phyloP scores from a whole-genome alignment of 2,797 vertebrate species.

The Etheostoma perlongum region DNA sequence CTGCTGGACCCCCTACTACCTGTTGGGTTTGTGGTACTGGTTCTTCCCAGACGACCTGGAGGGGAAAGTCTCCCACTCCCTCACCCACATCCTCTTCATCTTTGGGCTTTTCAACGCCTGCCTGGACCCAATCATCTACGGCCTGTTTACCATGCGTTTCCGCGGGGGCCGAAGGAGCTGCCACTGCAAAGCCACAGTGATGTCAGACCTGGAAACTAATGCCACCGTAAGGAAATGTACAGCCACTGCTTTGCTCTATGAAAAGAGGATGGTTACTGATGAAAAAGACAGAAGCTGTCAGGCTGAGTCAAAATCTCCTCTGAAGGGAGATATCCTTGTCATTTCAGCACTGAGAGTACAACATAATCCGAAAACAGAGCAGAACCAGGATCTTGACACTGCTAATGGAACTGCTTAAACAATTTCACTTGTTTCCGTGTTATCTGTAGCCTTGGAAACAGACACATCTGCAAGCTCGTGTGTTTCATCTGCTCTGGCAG shows the following conservation, averaged over 20 bases:
- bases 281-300: constrained; percentile 29
- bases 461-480: too few species aligned
- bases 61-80: constrained; percentile 85
- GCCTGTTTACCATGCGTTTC: constrained; percentile 84
- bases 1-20: constrained; percentile 96
- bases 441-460: too few species aligned
- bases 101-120: constrained; percentile 94
- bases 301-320: constrained; percentile 31
- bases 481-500: too few species aligned
- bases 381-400: too few species aligned
- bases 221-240: constrained; percentile 52
- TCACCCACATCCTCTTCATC: constrained; percentile 92
- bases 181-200: constrained; percentile 36
- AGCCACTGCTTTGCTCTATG: background rate
- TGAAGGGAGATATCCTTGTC: background rate
- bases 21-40: constrained; percentile 96
- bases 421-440: background rate
- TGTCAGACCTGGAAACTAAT: constrained; percentile 53
- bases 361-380: constrained; percentile 2
- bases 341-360: constrained; percentile 22
- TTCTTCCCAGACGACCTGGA: constrained; percentile 91
- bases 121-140: constrained; percentile 93
- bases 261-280: constrained; percentile 30
- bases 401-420: background rate
- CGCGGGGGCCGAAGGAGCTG: constrained; percentile 63